Base-by-base conservation (phyloP, 2,888 invertebrate genomes). In the Zygothrica quintamaculata region DNA sequence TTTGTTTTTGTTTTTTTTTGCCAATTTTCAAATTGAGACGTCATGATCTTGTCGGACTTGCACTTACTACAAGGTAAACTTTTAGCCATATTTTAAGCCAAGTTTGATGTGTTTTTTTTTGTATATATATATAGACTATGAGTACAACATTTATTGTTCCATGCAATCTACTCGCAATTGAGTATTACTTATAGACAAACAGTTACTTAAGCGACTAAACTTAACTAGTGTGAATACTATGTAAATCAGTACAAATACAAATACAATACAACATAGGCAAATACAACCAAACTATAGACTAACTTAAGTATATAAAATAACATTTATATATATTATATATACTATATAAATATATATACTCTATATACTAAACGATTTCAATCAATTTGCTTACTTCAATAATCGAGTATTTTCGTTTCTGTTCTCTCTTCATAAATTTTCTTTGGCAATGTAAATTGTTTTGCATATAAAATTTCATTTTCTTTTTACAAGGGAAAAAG, bases 11-110 rank as follows among this genome's bases (percentile, higher is more conserved):
- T 66, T 66, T 52, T 22, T 65, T 52, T 65, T 66, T 66, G 79
- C 70, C 71, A 74, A 84, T 85, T 80, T 74, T 61, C 58, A 68
- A 80, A 81, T 81, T 81, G 58, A 81, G 80, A 79, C 80, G 85
- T 81, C 85, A 81, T 81, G 85, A 80, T 74, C 61, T 56, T 40
- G 67, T 62, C 52, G 33, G 33, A 25, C 29, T 22, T 26, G 39
- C 13, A 36, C 15, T 68, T 37, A 55, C 34, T 68, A 22, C 47
- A n/a, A n/a, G n/a, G n/a, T n/a, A n/a, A n/a, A n/a, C n/a, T n/a
- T n/a, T n/a, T n/a, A n/a, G n/a, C n/a, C n/a, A n/a, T n/a, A n/a
- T n/a, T n/a, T n/a, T n/a, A n/a, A n/a, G n/a, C n/a, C n/a, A n/a
- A n/a, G n/a, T n/a, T n/a, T n/a, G n/a, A 34, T 53, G 51, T 50